Evolutionary conservation across 2,113 vertebrate genomes (phyloP), one percentile per base, ranked within the genome.

Genomic region (Phyllostomus hastatus): DNA sequence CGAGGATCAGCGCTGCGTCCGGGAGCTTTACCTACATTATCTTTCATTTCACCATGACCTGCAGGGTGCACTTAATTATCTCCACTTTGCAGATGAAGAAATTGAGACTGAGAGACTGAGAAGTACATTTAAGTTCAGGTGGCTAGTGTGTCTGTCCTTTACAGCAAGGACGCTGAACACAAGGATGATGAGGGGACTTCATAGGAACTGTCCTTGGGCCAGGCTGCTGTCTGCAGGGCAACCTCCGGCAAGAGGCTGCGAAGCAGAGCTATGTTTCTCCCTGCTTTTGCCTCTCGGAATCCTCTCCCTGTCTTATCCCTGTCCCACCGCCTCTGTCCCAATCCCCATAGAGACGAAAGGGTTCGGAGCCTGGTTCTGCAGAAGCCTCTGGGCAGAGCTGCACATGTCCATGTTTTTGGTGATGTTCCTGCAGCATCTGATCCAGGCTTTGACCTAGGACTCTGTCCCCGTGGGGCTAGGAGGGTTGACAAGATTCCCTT

Each of bases 81-180:
- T 93, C 79, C 48, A 14, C 35, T 84, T 59, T 61, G 66, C 66
- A 75, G 88, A 86, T 52, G 43, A 91, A 80, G 59, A 72, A 41
- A 66, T 2, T 3, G 31, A 59, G 59, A 61, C 43, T 2, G 33
- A 52, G 43, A 48, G 35, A 59, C 5, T 12, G 14, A 38, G 10
- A 81, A 64, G 46, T 16, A 38, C 3, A 0, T 28, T 48, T 15
- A 82, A 10, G 19, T 52, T 88, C 50, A 15, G 57, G 69, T 12
- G 46, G 69, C 59, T 28, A 16, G 8, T 5, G 10, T 8, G 33
- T 20, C 14, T 8, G 33, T 20, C 14, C 46, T 69, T 1, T 50
- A 35, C 33, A n/a, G 61, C 75, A 52, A 78, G 59, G 33, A 61
- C 52, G 10, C 1, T 6, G 70, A 48, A 16, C 17, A 41, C 4